Evolutionary conservation across 2,888 invertebrate genomes (phyloP), one percentile per base, ranked within the genome.

Genomic region (Limnephilus lunatus): DNA sequence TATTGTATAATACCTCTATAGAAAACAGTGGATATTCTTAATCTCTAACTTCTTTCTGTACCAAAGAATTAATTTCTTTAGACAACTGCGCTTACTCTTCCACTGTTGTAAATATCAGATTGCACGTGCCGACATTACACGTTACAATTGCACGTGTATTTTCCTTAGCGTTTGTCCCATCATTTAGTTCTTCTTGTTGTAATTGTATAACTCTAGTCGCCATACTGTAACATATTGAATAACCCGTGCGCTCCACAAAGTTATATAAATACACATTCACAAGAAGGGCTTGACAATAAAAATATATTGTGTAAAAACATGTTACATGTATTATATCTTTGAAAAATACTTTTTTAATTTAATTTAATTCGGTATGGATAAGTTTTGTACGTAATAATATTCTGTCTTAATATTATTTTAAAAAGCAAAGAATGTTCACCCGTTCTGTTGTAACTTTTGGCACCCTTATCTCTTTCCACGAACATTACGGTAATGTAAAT

Each of bases 221-320:
- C 53, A 68, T 53, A 25, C 15, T 89, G 89, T 89, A 89, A 39
- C 39, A 89, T 89, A 89, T 82, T 39, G 31, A 89, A 81, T 81
- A 81, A 81, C 35, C 30, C 31, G 31, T 48, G 53, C 31, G 32
- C 53, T 81, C 80, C 30, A 80, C 25, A 53, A 44, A 90, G 90
- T 90, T 90, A 83, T 90, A 90, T 85, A 85, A 90, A 83, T 68
- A 68, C 68, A 68, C 85, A 31, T 83, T 53, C 25, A 89, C 44
- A 53, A 39, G 90, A 90, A 83, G 82, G 83, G 83, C 83, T 48
- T 32, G 90, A 90, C 90, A 90, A 90, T 90, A 90, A 90, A 82
- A 81, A 81, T 39, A n/a, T 25, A n/a, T n/a, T 90, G 53, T 90
- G 90, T 90, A 90, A 90, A 90, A 85, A 89, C 19, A 35, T 89